phyloP scores from a whole-genome alignment of 2,888 invertebrate genomes.

The Aphodius granarius region DNA sequence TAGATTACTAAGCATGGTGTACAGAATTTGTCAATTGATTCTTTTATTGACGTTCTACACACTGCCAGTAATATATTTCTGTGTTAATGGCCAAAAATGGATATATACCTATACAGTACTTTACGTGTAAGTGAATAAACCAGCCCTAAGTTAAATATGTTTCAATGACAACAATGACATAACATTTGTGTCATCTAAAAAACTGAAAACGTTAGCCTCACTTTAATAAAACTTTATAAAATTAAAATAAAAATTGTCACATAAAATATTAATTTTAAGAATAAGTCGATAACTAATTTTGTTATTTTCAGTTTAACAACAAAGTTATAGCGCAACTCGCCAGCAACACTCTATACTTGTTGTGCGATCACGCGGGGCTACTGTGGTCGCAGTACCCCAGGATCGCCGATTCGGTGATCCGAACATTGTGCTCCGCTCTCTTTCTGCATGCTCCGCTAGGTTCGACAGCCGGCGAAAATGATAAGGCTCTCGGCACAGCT shows the following conservation, averaged over 20 bases:
- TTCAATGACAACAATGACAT: too few relatives aligned
- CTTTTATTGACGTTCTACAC: too few relatives aligned
- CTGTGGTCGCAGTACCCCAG: conserved; percentile 74
- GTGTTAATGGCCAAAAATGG: too few relatives aligned
- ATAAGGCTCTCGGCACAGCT: conserved; percentile 76
- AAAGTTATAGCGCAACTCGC: conserved; percentile 82
- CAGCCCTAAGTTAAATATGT: too few relatives aligned
- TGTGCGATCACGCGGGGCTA: conserved; percentile 77
- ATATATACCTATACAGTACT: too few relatives aligned
- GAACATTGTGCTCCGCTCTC: conserved; percentile 55
- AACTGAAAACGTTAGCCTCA: neutral
- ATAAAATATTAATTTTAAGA: neutral
- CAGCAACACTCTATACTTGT: conserved; percentile 75
- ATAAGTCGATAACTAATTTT: neutral
- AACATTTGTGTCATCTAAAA: too few relatives aligned
- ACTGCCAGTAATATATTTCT: too few relatives aligned
- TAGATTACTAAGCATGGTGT: too few relatives aligned
- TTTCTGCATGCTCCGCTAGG: conserved; percentile 57
- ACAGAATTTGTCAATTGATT: too few relatives aligned
- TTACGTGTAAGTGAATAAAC: neutral
- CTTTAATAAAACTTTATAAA: neutral
- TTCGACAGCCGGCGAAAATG: conserved; percentile 59
- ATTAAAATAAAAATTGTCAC: neutral
- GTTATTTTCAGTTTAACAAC: conserved; percentile 67
- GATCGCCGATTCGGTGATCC: conserved; percentile 59